Conservation (phyloP, 1,140 invertebrate species). For the Scaptomyza montana region DNA sequence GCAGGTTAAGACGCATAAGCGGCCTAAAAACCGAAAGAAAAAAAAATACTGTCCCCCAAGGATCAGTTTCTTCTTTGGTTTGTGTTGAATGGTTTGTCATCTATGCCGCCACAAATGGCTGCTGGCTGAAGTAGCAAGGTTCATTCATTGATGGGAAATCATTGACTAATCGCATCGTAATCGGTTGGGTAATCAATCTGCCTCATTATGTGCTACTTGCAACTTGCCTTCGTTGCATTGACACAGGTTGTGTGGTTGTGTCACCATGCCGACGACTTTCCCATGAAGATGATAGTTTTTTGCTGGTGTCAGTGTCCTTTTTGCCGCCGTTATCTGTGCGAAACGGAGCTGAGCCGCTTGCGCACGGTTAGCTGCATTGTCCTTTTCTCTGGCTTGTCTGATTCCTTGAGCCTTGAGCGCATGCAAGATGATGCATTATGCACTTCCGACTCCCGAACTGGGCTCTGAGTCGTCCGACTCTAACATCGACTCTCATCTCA, state of each 20-base stretch:
- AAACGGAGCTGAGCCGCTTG: slow-evolving; percentile 60
- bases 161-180: slow-evolving; percentile 69
- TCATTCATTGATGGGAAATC: slow-evolving; percentile 72
- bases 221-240: slow-evolving; percentile 60
- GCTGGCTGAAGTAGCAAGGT: neutral
- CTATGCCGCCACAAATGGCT: slow-evolving; percentile 24
- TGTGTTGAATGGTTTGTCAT: slow-evolving; percentile 17
- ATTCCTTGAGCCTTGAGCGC: slow-evolving; percentile 37
- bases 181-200: slow-evolving; percentile 78
- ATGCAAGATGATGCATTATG: slow-evolving; percentile 81
- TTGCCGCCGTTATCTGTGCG: slow-evolving; percentile 73
- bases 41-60: slow-evolving; percentile 15
- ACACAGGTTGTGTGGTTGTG: slow-evolving; percentile 72
- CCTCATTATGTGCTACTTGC: slow-evolving; percentile 5
- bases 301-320: slow-evolving; percentile 58
- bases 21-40: slow-evolving; percentile 17
- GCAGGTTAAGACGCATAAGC: slow-evolving; percentile 45
- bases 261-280: slow-evolving; percentile 37
- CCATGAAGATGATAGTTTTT: slow-evolving; percentile 38
- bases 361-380: slow-evolving; percentile 81
- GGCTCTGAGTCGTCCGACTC: neutral
- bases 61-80: neutral
- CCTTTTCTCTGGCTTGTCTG: slow-evolving; percentile 47
- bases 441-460: slow-evolving; percentile 64
- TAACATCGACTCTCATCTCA: slow-evolving; percentile 31